phyloP scores from a whole-genome alignment of 2,797 vertebrate genomes.

The Enteromius radiatus region DNA sequence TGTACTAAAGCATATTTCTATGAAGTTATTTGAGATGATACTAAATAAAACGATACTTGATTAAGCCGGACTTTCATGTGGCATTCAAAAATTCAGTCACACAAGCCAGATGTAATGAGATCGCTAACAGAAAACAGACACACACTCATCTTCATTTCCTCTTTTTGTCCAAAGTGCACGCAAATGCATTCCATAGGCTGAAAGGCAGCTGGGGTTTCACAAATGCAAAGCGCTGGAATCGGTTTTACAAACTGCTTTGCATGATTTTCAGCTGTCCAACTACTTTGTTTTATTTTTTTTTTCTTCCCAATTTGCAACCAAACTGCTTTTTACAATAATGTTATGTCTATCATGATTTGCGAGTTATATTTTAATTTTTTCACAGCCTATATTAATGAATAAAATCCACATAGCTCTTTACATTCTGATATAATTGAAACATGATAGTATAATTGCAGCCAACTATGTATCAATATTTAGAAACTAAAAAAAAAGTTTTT shows the following conservation, averaged over 20 bases:
- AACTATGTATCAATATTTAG: background rate
- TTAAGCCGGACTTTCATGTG: slow-evolving; percentile 8
- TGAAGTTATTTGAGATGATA: slow-evolving; percentile 4
- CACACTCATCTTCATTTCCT: slow-evolving; percentile 35
- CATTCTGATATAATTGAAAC: background rate
- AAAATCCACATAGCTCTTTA: background rate
- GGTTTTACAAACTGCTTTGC: slow-evolving; percentile 55
- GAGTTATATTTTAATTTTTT: background rate
- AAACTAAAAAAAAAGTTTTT: background rate
- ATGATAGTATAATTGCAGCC: background rate
- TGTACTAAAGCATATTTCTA: background rate
- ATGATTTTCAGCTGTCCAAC: slow-evolving; percentile 54
- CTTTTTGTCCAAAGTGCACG: slow-evolving; percentile 36
- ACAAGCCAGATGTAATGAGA: slow-evolving; percentile 27
- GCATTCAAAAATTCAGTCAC: slow-evolving; percentile 1
- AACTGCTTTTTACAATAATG: slow-evolving; percentile 25
- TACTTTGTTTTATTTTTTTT: slow-evolving; percentile 37
- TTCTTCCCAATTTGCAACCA: slow-evolving; percentile 38
- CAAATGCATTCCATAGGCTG: slow-evolving; percentile 27
- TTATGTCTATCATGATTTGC: background rate
- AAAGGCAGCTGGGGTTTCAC: slow-evolving; percentile 20
- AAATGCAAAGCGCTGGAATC: slow-evolving; percentile 51
- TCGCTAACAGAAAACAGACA: slow-evolving; percentile 36
- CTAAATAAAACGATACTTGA: slow-evolving; percentile 31
- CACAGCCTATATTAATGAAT: background rate